Evolutionary conservation across 2,888 invertebrate species (phyloP).

Genomic region (Macrophya annulata): DNA sequence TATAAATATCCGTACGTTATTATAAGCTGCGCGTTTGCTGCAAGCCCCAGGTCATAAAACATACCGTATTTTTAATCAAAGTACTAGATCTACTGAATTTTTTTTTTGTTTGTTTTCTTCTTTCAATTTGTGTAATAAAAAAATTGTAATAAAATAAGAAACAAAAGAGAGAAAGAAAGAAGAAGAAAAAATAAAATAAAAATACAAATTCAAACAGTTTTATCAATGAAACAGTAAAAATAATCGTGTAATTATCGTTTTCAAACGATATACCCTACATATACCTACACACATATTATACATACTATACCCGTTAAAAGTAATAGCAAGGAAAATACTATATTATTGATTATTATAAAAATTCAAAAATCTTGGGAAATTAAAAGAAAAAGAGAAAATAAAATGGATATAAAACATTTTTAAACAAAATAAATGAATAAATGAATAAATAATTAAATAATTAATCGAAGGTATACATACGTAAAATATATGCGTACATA

Average conservation of each 20-base stretch:
- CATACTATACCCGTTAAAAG: constrained; percentile 3
- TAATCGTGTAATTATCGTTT: background rate
- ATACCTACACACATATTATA: background rate
- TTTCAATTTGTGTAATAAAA: background rate
- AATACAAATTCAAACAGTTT: constrained; percentile 24
- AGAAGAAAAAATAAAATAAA: background rate
- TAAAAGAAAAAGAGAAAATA: background rate
- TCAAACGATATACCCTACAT: constrained; percentile 1
- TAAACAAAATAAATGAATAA: constrained; percentile 1
- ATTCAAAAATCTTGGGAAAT: background rate
- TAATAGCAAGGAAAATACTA: constrained; percentile 9
- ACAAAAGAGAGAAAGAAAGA: background rate
- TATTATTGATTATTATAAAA: background rate
- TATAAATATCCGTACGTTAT: constrained; percentile 72
- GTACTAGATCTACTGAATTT: constrained; percentile 19
- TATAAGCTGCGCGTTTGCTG: constrained; percentile 68
- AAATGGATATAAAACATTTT: background rate
- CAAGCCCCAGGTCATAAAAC: constrained; percentile 58
- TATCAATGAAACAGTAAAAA: background rate
- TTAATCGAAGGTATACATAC: constrained; percentile 21
- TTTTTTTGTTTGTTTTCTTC: background rate
- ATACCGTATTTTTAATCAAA: constrained; percentile 22
- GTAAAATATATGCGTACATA: background rate
- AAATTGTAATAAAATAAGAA: background rate
- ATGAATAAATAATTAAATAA: background rate